Percentiles rank a stretch among this genome's conserved stretches.
phyloP scores from a whole-genome alignment of 2,797 vertebrate genomes.

The Benthosema pterotum region DNA sequence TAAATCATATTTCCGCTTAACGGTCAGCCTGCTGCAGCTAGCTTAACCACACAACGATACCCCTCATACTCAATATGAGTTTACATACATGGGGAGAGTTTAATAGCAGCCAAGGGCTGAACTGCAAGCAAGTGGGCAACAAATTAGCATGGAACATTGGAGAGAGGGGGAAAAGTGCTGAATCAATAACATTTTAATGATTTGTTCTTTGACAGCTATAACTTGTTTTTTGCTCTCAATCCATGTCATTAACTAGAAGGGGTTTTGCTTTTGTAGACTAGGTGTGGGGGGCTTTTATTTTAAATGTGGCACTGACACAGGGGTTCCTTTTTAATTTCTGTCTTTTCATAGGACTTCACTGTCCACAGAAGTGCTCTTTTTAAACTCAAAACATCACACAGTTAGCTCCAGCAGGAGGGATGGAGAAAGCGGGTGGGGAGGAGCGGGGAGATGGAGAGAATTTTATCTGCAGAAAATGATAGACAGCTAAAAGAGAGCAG shows the following conservation, averaged over 20 bases:
- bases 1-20: too few relatives aligned
- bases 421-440: constrained; percentile 2
- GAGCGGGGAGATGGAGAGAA: constrained; percentile 4
- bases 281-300: not conserved
- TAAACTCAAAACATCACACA: not conserved
- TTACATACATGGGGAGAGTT: constrained; percentile 10
- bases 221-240: constrained; percentile 22
- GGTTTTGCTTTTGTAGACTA: not conserved
- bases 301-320: not conserved
- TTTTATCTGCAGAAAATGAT: too few relatives aligned
- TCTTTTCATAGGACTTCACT: not conserved
- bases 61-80: constrained; percentile 27
- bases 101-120: not conserved
- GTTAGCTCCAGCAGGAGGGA: not conserved
- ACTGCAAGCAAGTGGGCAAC: constrained; percentile 1
- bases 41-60: not conserved
- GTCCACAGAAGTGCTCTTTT: too few relatives aligned
- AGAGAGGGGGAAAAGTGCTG: not conserved
- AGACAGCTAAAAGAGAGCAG: constrained; percentile 4
- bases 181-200: not conserved
- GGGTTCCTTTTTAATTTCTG: not conserved
- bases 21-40: not conserved
- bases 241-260: constrained; percentile 17
- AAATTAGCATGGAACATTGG: not conserved
- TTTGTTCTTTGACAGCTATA: constrained; percentile 5